phyloP scores from a whole-genome alignment of 2,797 vertebrate species.

The Enteromius fasciolatus region DNA sequence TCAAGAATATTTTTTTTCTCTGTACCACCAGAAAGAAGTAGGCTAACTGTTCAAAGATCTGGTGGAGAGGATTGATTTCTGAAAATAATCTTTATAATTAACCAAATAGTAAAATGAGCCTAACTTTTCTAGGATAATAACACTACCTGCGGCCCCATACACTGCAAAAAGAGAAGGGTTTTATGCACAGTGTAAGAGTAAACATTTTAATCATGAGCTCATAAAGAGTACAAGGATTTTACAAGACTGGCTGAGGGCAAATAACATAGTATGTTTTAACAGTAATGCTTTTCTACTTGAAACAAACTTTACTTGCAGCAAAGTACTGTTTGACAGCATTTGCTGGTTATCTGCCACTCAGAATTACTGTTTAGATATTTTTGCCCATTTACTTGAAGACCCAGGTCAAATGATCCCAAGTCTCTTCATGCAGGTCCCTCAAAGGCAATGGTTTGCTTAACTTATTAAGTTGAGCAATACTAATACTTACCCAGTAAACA shows the following conservation, averaged over 20 bases:
- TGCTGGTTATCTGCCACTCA: not conserved
- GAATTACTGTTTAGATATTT: not conserved
- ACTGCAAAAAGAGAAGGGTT: not conserved
- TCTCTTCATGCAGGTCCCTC: not conserved
- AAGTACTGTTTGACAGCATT: not conserved
- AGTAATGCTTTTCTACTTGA: not conserved
- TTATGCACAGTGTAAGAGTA: not conserved
- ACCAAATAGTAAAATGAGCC: not conserved
- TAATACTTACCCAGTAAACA: not conserved
- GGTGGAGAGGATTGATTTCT: not conserved
- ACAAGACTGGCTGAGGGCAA: not conserved
- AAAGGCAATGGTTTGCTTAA: not conserved
- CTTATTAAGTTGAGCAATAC: not conserved
- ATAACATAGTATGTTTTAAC: not conserved
- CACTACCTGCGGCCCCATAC: not conserved
- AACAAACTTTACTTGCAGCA: not conserved
- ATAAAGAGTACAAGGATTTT: constrained; percentile 3
- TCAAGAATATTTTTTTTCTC: not conserved
- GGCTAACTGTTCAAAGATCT: not conserved
- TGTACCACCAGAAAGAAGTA: not conserved
- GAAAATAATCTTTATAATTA: not conserved
- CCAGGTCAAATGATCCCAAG: not conserved
- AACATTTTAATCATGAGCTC: not conserved
- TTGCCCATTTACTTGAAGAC: not conserved
- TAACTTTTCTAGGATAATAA: not conserved